These are phyloP conservation scores for Tubiluchus corallicola DNA, from an alignment of 2,888 invertebrate species.

Conservation along the genomic window DNA sequence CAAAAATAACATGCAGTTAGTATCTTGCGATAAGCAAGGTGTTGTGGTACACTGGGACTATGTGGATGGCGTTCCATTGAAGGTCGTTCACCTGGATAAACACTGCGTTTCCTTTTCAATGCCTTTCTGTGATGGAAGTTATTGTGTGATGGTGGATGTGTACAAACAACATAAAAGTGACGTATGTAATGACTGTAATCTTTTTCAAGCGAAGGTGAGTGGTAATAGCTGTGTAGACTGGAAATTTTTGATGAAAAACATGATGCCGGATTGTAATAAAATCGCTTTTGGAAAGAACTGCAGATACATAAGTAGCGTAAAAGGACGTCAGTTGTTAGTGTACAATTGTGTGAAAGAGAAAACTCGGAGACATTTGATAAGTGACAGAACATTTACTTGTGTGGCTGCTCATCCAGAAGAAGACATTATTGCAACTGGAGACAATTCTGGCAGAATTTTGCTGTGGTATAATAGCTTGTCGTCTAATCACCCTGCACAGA, in stretches of 20 bases:
- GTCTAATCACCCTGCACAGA: slow-evolving; percentile 24
- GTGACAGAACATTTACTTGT: slow-evolving; percentile 35
- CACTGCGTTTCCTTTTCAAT: too few species aligned
- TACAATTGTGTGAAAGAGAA: too few species aligned
- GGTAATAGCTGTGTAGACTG: too few species aligned
- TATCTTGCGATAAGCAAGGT: neutral
- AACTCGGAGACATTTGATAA: neutral
- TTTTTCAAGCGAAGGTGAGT: too few species aligned
- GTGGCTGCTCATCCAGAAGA: slow-evolving; percentile 47
- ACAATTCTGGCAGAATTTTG: slow-evolving; percentile 42
- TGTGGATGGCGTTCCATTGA: slow-evolving; percentile 1
- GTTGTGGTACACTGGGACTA: neutral
- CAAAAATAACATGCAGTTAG: too few species aligned
- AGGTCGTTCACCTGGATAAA: too few species aligned
- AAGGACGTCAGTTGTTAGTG: too few species aligned
- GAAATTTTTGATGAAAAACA: neutral
- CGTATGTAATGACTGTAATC: too few species aligned
- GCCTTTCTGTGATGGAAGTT: too few species aligned
- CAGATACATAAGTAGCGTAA: too few species aligned
- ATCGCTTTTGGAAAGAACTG: neutral
- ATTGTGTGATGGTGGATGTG: too few species aligned
- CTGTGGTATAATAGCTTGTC: slow-evolving; percentile 36
- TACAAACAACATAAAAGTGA: too few species aligned
- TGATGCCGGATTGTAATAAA: neutral
- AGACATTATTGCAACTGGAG: slow-evolving; percentile 45